Conservation (phyloP, 2,888 invertebrate genomes). For the Sipha maydis region DNA sequence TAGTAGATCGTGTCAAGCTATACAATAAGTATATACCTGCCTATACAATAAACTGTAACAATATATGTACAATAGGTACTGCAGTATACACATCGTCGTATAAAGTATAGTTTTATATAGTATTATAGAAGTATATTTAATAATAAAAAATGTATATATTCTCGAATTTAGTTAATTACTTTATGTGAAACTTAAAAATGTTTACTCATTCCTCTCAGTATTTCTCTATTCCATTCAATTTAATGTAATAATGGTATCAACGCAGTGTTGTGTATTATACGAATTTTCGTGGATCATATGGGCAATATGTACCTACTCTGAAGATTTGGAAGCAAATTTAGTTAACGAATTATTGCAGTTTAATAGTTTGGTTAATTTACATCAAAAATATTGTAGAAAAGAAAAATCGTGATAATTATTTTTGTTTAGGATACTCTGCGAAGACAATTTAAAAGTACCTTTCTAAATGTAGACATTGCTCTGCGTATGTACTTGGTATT, state of each 20-base stretch:
- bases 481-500: no score
- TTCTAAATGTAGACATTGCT: no score
- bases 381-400: no score
- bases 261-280: not conserved
- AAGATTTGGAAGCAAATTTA: no score
- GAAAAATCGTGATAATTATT: no score
- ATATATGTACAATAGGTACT: not conserved
- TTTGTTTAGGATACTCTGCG: no score
- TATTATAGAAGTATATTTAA: not conserved
- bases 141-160: constrained; percentile 24
- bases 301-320: no score
- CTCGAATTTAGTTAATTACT: constrained; percentile 19
- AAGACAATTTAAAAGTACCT: no score
- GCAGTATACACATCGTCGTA: not conserved
- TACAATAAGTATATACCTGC: not conserved
- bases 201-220: not conserved
- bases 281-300: constrained; percentile 2
- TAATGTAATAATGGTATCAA: not conserved
- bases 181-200: not conserved
- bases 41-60: constrained; percentile 9
- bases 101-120: not conserved
- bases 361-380: no score
- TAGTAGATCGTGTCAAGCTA: constrained; percentile 37
- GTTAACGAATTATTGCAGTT: no score
- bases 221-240: not conserved